These are phyloP conservation scores for Clarias batrachus DNA, from an alignment of 2,113 vertebrate species.

Conservation along the genomic window DNA sequence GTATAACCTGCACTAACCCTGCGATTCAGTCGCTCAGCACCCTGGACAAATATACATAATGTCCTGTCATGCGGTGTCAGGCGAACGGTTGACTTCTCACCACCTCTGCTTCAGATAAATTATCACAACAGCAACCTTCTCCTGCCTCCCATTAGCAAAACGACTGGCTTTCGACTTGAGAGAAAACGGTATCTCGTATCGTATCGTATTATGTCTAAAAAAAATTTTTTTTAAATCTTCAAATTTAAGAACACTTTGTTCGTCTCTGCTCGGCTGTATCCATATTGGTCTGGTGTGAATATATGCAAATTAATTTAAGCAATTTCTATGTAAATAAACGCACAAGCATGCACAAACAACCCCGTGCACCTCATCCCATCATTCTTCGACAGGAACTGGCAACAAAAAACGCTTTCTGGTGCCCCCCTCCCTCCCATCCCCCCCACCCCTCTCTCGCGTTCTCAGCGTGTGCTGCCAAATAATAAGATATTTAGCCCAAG, in stretches of 20 bases:
- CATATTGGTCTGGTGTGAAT: constrained; percentile 12
- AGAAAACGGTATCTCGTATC: background rate
- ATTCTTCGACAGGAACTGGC: constrained; percentile 44
- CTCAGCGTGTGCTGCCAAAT: constrained; percentile 39
- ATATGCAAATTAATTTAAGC: constrained; percentile 33
- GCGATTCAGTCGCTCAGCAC: constrained; percentile 35
- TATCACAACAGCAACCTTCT: constrained; percentile 35
- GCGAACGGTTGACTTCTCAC: constrained; percentile 43
- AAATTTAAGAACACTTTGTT: constrained; percentile 10
- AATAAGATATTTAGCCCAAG: constrained; percentile 72
- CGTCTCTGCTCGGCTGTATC: background rate
- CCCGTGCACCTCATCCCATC: constrained; percentile 32
- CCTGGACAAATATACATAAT: constrained; percentile 50
- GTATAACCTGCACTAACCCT: constrained; percentile 28
- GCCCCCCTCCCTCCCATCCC: background rate
- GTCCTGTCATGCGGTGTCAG: constrained; percentile 44
- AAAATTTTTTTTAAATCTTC: background rate
- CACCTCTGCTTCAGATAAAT: constrained; percentile 38
- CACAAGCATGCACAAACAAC: constrained; percentile 37
- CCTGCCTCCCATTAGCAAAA: constrained; percentile 40
- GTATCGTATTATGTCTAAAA: constrained; percentile 7
- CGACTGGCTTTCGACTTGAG: constrained; percentile 5
- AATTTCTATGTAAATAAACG: constrained; percentile 38
- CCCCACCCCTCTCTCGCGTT: background rate
- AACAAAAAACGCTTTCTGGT: constrained; percentile 30